Percentiles rank a stretch among this genome's conserved stretches.
Evolutionary conservation across 1,140 invertebrate species (phyloP).

Genomic region (Harpegnathos saltator): DNA sequence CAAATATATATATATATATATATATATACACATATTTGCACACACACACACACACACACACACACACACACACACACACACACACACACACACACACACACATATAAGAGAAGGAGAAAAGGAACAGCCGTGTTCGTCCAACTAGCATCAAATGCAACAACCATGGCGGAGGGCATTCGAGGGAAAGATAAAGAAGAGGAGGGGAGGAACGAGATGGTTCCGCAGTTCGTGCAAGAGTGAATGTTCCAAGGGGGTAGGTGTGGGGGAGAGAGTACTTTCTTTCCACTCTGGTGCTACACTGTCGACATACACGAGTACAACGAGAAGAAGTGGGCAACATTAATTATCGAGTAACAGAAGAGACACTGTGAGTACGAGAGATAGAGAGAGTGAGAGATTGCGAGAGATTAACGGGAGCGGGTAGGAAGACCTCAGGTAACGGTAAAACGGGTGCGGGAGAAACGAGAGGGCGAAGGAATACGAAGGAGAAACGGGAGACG

Average conservation of each 20-base stretch:
- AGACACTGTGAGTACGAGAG: constrained; percentile 1
- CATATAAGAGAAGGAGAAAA: constrained; percentile 1
- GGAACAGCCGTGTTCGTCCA: constrained; percentile 41
- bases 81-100: not conserved
- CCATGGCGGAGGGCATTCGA: constrained; percentile 50
- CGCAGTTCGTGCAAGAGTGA: constrained; percentile 57
- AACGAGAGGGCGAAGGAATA: not conserved
- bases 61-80: not conserved
- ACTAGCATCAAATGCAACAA: constrained; percentile 53
- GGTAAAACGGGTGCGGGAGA: not conserved
- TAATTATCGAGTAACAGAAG: constrained; percentile 39
- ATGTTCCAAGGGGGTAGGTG: constrained; percentile 27
- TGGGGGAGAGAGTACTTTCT: constrained; percentile 32
- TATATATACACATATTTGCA: constrained; percentile 1
- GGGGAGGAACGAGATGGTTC: constrained; percentile 31
- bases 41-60: not conserved
- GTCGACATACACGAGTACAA: constrained; percentile 19
- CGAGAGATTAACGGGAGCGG: no score
- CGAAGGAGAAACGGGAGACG: no score
- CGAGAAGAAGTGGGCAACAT: constrained; percentile 31
- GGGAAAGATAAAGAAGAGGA: no score
- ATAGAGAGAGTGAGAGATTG: not conserved
- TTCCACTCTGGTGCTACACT: constrained; percentile 52
- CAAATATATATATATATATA: not conserved
- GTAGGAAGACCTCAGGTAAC: not conserved